These are phyloP conservation scores for Brachyistius frenatus DNA, from an alignment of 2,113 vertebrate species.

Conservation along the genomic window DNA sequence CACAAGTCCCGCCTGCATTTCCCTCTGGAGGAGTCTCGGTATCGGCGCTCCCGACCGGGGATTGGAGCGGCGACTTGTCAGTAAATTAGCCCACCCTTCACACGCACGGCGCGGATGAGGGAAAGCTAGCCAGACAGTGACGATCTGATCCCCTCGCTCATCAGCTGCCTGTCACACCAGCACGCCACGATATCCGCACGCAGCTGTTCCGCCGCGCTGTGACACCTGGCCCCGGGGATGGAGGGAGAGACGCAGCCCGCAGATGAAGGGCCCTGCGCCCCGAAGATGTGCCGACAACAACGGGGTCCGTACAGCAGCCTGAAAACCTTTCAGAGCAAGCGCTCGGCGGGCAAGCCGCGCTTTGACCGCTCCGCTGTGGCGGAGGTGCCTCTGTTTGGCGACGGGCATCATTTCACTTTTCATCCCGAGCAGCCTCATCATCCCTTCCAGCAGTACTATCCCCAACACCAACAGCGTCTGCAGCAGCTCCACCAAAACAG, in stretches of 20 bases:
- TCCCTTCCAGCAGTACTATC: slow-evolving; percentile 81
- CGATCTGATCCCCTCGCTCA: slow-evolving; percentile 64
- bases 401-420: slow-evolving; percentile 80
- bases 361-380: slow-evolving; percentile 92
- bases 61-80: slow-evolving; percentile 94
- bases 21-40: slow-evolving; percentile 73
- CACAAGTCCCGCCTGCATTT: slow-evolving; percentile 76
- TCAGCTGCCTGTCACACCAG: slow-evolving; percentile 72
- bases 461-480: slow-evolving; percentile 67
- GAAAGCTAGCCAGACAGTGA: slow-evolving; percentile 80
- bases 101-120: slow-evolving; percentile 42
- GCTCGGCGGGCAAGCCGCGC: slow-evolving; percentile 87
- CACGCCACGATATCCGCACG: slow-evolving; percentile 66
- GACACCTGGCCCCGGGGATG: slow-evolving; percentile 80
- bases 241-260: slow-evolving; percentile 91
- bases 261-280: slow-evolving; percentile 90
- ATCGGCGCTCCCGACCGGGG: slow-evolving; percentile 79
- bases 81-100: slow-evolving; percentile 82
- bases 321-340: slow-evolving; percentile 90
- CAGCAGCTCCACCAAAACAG: slow-evolving; percentile 74
- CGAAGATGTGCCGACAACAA: slow-evolving; percentile 91
- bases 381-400: slow-evolving; percentile 89
- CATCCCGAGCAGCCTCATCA: slow-evolving; percentile 75
- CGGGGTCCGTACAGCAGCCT: slow-evolving; percentile 91
- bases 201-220: slow-evolving; percentile 55